Conservation (phyloP, 2,113 vertebrate genomes). For the Catharus fuscescens region DNA sequence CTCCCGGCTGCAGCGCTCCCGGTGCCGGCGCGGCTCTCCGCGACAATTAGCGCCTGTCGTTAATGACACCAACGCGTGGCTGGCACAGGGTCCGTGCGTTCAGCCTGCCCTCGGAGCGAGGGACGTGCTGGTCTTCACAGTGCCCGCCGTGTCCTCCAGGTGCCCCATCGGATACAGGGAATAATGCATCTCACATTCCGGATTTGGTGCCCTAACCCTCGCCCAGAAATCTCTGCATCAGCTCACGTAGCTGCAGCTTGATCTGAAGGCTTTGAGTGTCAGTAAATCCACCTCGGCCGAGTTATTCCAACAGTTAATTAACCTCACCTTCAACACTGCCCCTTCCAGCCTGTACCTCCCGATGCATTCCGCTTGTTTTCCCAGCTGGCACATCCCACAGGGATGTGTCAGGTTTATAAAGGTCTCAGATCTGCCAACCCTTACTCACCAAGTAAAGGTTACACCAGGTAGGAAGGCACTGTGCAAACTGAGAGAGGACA, state of each 20-base stretch:
- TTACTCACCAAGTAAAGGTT: not conserved
- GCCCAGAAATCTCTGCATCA: not conserved
- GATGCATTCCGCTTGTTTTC: not conserved
- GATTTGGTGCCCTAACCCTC: not conserved
- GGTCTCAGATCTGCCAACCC: accelerated
- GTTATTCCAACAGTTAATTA: not conserved
- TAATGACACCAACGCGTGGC: not conserved
- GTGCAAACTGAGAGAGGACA: not conserved
- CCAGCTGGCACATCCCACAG: accelerated
- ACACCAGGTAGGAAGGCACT: not conserved
- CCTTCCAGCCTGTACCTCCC: not conserved
- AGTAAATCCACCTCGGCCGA: not conserved
- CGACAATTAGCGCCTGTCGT: not conserved
- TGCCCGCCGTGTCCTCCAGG: accelerated
- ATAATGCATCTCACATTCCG: accelerated
- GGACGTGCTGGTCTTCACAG: not conserved
- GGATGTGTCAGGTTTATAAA: not conserved
- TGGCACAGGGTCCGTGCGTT: accelerated
- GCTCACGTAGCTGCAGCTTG: not conserved
- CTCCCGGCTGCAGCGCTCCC: not conserved
- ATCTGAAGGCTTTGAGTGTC: not conserved
- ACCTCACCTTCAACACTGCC: not conserved
- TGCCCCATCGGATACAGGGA: accelerated
- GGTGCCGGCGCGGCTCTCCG: not conserved
- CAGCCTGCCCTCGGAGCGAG: not conserved